Evolutionary conservation across 2,113 vertebrate genomes (phyloP).

Genomic region (Puma concolor): DNA sequence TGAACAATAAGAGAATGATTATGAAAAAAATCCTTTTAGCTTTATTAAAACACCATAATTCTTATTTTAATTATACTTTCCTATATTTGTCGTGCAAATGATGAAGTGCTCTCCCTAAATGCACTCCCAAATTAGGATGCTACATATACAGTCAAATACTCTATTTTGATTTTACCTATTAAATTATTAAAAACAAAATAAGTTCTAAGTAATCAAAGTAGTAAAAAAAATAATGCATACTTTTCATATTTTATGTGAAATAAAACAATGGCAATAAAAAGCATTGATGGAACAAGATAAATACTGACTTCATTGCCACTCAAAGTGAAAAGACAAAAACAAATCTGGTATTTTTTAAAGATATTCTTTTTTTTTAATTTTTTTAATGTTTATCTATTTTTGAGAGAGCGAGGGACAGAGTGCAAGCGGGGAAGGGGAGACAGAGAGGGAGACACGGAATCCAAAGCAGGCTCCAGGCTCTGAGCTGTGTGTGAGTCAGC

Average conservation of each 20-base stretch:
- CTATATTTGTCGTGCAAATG: slow-evolving; percentile 23
- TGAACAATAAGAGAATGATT: neutral
- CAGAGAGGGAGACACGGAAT: too few species aligned
- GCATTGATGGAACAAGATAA: slow-evolving; percentile 69
- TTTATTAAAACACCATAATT: neutral
- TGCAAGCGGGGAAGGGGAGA: too few species aligned
- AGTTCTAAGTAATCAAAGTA: slow-evolving; percentile 40
- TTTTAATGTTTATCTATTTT: too few species aligned
- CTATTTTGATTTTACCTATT: slow-evolving; percentile 56
- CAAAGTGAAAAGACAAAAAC: slow-evolving; percentile 72
- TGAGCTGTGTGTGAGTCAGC: too few species aligned
- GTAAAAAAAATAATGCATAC: neutral
- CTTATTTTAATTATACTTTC: slow-evolving; percentile 29
- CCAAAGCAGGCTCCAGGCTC: too few species aligned
- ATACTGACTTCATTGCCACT: slow-evolving; percentile 67
- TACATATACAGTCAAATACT: neutral
- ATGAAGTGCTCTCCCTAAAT: slow-evolving; percentile 53
- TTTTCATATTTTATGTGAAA: slow-evolving; percentile 75
- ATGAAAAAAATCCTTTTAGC: neutral
- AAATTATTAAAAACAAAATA: slow-evolving; percentile 74
- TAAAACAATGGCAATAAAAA: slow-evolving; percentile 72
- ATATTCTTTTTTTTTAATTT: too few species aligned
- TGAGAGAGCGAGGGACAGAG: neutral
- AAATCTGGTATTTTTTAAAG: slow-evolving; percentile 48
- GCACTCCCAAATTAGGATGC: neutral